phyloP scores from a whole-genome alignment of 1,140 invertebrate species.

The Trachymyrmex cornetzi region DNA sequence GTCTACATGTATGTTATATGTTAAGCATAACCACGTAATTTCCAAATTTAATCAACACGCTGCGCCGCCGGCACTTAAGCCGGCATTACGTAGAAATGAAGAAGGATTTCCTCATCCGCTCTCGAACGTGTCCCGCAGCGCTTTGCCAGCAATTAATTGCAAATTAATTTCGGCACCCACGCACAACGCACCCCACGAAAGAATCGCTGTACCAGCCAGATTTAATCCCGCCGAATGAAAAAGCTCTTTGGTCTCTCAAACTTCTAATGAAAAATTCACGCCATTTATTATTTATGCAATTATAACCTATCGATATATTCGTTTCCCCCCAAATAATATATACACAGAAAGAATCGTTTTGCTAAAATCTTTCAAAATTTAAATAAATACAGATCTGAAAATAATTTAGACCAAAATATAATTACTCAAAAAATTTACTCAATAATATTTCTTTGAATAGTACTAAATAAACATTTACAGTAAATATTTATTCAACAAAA shows the following conservation, averaged over 20 bases:
- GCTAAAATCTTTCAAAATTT: no score
- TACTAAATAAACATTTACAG: no score
- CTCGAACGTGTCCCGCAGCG: conserved; percentile 3
- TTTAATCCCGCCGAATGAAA: conserved; percentile 58
- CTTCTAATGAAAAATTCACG: conserved; percentile 4
- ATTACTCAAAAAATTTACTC: no score
- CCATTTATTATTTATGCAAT: background rate
- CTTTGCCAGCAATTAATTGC: conserved; percentile 65
- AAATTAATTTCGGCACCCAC: conserved; percentile 67
- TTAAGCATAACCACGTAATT: conserved; percentile 38
- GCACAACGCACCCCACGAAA: conserved; percentile 11
- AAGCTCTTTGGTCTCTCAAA: background rate
- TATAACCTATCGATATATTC: background rate
- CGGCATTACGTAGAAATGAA: conserved; percentile 16
- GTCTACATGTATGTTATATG: background rate
- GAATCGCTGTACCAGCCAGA: conserved; percentile 9
- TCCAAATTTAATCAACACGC: conserved; percentile 38
- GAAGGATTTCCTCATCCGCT: conserved; percentile 36
- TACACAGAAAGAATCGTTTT: no score
- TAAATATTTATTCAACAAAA: no score
- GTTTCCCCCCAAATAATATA: background rate
- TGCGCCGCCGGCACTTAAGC: background rate
- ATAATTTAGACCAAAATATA: no score
- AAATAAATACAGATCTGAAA: no score
- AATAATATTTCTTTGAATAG: no score